Evolutionary conservation across 2,888 invertebrate genomes (phyloP).

Genomic region (Sesia apiformis): DNA sequence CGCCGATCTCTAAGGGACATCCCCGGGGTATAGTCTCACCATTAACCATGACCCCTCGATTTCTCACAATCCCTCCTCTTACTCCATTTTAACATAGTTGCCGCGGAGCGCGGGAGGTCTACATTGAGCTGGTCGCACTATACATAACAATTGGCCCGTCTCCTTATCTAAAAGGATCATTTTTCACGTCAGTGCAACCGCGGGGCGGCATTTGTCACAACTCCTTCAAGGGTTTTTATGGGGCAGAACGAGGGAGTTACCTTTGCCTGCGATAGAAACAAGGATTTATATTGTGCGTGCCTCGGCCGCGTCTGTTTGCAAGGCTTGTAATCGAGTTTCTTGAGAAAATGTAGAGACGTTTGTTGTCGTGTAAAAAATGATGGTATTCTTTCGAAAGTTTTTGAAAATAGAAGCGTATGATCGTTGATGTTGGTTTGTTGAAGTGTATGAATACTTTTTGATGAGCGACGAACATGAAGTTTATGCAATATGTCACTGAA

Average conservation of each 20-base stretch:
- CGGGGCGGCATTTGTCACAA: slow-evolving; percentile 57
- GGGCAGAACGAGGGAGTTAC: slow-evolving; percentile 6
- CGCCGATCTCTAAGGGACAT: slow-evolving; percentile 30
- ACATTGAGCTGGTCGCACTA: slow-evolving; percentile 25
- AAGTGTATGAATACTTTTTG: too few relatives aligned
- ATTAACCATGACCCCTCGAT: slow-evolving; percentile 15
- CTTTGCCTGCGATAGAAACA: slow-evolving; percentile 37
- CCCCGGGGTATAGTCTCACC: slow-evolving; percentile 21
- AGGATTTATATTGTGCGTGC: slow-evolving; percentile 37
- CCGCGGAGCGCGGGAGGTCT: slow-evolving; percentile 12
- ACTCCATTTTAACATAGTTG: slow-evolving; percentile 1
- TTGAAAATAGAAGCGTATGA: too few relatives aligned
- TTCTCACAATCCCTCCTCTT: neutral
- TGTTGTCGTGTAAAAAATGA: neutral
- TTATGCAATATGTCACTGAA: too few relatives aligned
- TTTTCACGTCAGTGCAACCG: slow-evolving; percentile 64
- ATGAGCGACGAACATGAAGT: too few relatives aligned
- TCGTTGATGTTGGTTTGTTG: too few relatives aligned
- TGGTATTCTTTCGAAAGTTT: too few relatives aligned
- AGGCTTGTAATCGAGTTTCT: slow-evolving; percentile 20
- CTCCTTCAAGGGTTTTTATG: slow-evolving; percentile 57
- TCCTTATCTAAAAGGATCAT: slow-evolving; percentile 64
- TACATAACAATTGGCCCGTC: slow-evolving; percentile 56
- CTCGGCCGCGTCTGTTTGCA: slow-evolving; percentile 14
- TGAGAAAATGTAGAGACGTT: neutral